Percentiles rank a stretch among this genome's conserved stretches.
Conservation (phyloP, 2,113 vertebrate species). For the Clarias macrocephalus region DNA sequence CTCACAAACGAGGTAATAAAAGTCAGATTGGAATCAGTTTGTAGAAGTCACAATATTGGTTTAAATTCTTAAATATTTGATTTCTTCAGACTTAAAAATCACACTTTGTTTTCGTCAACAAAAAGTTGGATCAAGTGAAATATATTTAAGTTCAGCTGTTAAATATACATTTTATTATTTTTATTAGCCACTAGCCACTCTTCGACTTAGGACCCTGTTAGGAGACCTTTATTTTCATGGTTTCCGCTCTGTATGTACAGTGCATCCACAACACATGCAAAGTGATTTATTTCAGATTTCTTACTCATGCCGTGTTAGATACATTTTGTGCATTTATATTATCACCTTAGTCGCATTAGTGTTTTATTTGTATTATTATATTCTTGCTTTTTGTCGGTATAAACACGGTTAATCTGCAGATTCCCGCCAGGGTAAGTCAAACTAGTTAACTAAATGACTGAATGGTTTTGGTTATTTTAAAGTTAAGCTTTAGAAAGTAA, state of each 20-base stretch:
- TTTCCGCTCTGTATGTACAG: too few relatives aligned
- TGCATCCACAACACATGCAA: background rate
- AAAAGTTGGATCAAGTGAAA: background rate
- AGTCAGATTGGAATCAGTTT: background rate
- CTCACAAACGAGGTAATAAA: background rate
- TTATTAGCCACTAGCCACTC: background rate
- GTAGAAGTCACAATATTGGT: background rate
- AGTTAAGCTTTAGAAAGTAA: background rate
- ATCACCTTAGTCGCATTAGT: background rate
- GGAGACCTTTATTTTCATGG: conserved; percentile 44
- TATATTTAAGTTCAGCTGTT: too few relatives aligned
- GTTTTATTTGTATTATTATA: background rate
- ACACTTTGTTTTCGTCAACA: background rate
- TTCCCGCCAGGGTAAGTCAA: conserved; percentile 29
- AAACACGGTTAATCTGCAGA: background rate
- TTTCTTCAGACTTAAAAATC: background rate
- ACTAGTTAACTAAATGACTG: background rate
- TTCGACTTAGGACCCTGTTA: background rate
- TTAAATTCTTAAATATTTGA: background rate
- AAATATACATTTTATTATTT: background rate
- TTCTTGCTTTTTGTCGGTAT: background rate
- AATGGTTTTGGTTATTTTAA: background rate
- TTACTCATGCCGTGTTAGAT: background rate
- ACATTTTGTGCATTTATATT: background rate
- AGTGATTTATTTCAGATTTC: background rate